Evolutionary conservation across 2,797 vertebrate species (phyloP).

Genomic region (Nyctalus aviator): DNA sequence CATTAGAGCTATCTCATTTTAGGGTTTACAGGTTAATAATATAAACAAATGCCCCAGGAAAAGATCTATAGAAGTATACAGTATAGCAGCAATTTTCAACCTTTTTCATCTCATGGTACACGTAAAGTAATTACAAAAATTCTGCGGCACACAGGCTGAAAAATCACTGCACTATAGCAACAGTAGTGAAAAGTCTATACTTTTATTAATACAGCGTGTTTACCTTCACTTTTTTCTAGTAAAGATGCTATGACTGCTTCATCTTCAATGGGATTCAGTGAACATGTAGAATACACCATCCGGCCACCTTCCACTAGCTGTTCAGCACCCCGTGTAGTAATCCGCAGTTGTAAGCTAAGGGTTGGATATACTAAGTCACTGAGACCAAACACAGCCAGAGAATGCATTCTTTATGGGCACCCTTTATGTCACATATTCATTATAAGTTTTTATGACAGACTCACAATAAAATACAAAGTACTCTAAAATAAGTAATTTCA

Average conservation of each 20-base stretch:
- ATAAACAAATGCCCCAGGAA: not conserved
- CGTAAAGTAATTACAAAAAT: not conserved
- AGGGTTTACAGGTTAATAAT: not conserved
- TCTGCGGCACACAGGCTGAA: not conserved
- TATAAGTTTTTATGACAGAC: not conserved
- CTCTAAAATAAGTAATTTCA: not conserved
- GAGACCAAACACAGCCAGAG: rapidly evolving
- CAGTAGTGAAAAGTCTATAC: not conserved
- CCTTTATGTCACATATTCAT: rapidly evolving
- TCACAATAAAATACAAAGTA: not conserved
- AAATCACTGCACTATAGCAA: not conserved
- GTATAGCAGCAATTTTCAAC: not conserved
- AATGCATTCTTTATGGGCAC: rapidly evolving
- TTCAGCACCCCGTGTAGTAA: constrained; percentile 96
- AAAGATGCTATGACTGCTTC: constrained; percentile 96
- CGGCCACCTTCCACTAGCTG: constrained; percentile 96
- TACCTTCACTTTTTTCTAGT: constrained; percentile 98
- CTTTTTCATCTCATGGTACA: not conserved
- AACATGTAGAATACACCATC: constrained; percentile 99
- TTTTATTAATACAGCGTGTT: not conserved
- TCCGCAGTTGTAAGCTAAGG: constrained; percentile 95
- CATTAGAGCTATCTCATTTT: not conserved
- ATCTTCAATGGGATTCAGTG: constrained; percentile 97
- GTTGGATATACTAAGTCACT: rapidly evolving
- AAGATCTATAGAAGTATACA: not conserved